Percentiles rank a stretch among this genome's conserved stretches.
These are phyloP conservation scores for Schmidtea mediterranea DNA, from an alignment of 1,140 invertebrate genomes.

Conservation along the genomic window DNA sequence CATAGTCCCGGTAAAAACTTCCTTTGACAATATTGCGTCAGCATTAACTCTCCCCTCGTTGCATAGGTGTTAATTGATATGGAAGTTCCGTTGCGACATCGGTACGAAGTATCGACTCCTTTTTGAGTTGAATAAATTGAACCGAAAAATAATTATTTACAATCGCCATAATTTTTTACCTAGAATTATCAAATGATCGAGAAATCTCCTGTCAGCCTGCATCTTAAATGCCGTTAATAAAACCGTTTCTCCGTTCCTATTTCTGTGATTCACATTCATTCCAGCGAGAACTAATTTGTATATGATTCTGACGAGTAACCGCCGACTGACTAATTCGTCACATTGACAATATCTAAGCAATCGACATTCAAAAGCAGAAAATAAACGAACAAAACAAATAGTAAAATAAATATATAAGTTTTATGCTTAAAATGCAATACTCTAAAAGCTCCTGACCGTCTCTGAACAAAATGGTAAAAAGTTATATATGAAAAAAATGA, in stretches of 20 bases:
- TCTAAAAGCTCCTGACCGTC: too few species aligned
- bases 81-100: slow-evolving; percentile 6
- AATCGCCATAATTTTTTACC: slow-evolving; percentile 6
- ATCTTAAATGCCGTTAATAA: slow-evolving; percentile 6
- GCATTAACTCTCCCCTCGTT: slow-evolving; percentile 10
- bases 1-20: slow-evolving; percentile 10
- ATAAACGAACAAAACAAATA: too few species aligned
- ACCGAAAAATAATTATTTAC: too few species aligned
- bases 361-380: too few species aligned
- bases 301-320: slow-evolving; percentile 8
- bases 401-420: too few species aligned
- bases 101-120: slow-evolving; percentile 11
- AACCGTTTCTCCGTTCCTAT: slow-evolving; percentile 9
- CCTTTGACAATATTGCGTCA: slow-evolving; percentile 7
- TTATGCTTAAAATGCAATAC: too few species aligned
- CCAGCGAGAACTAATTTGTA: slow-evolving; percentile 11
- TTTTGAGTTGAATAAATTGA: background rate
- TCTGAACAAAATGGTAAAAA: too few species aligned
- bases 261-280: slow-evolving; percentile 10
- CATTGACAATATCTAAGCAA: background rate
- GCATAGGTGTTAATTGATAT: slow-evolving; percentile 9
- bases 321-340: slow-evolving; percentile 1
- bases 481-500: too few species aligned
- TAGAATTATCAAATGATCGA: slow-evolving; percentile 11
- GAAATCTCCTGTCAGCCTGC: slow-evolving; percentile 8